A percentile compares a stretch with the other conserved stretches of the same genome.
Conservation (phyloP, 2,888 invertebrate species). For the Helleia helle region DNA sequence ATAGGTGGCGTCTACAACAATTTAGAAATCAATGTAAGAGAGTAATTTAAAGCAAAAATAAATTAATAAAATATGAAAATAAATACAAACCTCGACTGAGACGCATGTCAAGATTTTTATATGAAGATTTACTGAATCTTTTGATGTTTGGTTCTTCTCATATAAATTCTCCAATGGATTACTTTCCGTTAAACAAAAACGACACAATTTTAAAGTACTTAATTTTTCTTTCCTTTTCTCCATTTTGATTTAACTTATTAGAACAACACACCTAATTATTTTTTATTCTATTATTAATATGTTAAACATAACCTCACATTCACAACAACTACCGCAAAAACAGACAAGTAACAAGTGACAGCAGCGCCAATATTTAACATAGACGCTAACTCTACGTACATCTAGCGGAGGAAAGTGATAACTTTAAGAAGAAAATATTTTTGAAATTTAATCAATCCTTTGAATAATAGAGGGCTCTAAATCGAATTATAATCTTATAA, state of each 20-base stretch:
- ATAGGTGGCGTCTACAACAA: constrained; percentile 28
- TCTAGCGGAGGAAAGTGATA: constrained; percentile 13
- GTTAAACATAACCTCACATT: constrained; percentile 44
- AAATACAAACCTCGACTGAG: constrained; percentile 83
- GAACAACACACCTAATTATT: constrained; percentile 22
- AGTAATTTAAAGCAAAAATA: background rate
- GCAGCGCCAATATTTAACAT: constrained; percentile 15
- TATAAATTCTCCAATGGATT: constrained; percentile 79
- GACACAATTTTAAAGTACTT: constrained; percentile 78
- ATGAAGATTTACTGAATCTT: constrained; percentile 77
- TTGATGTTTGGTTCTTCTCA: constrained; percentile 69
- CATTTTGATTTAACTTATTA: constrained; percentile 47
- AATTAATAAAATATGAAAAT: constrained; percentile 16
- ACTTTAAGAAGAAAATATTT: too few relatives aligned
- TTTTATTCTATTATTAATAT: constrained; percentile 16
- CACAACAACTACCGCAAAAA: constrained; percentile 14
- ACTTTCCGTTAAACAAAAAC: constrained; percentile 81
- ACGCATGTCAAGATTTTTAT: constrained; percentile 85
- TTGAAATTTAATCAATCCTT: background rate
- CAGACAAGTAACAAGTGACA: constrained; percentile 14
- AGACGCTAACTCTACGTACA: constrained; percentile 13
- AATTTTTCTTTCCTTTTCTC: constrained; percentile 76
- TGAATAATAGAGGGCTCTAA: background rate
- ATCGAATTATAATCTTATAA: too few relatives aligned
- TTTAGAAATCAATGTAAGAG: constrained; percentile 4